Conservation (phyloP, 2,113 vertebrate species). For the Cyprinodon brontotheroides region DNA sequence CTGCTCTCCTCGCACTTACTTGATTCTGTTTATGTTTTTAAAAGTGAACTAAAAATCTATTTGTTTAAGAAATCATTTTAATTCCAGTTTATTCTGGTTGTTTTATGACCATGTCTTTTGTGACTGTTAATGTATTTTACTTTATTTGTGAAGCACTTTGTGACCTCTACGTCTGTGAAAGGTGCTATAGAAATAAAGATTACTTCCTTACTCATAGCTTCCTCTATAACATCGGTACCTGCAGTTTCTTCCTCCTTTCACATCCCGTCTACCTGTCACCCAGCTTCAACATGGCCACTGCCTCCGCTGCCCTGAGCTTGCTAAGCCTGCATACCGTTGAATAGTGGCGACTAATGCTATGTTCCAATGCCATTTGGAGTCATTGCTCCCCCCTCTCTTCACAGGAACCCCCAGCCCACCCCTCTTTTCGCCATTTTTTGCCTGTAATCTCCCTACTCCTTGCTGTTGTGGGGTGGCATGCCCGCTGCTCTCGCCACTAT, state of each 20-base stretch:
- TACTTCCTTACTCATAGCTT: no score
- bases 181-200: no score
- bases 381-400: conserved; percentile 64
- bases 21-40: no score
- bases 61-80: no score
- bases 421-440: conserved; percentile 65
- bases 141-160: no score
- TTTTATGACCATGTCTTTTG: no score
- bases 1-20: no score
- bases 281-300: conserved; percentile 42
- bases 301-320: conserved; percentile 53
- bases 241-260: not conserved
- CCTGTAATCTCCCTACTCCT: conserved; percentile 79
- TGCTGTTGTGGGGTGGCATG: conserved; percentile 77
- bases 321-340: conserved; percentile 76
- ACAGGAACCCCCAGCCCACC: conserved; percentile 59
- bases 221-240: no score
- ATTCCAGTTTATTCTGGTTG: no score
- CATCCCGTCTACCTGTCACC: conserved; percentile 36
- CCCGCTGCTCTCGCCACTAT: conserved; percentile 76
- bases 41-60: no score
- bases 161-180: no score
- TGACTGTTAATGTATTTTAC: no score
- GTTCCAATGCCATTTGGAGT: conserved; percentile 78
- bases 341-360: conserved; percentile 73